Evolutionary conservation across 2,113 vertebrate genomes (phyloP), one percentile per base, ranked within the genome.

Genomic region (Halcyon malimbica): DNA sequence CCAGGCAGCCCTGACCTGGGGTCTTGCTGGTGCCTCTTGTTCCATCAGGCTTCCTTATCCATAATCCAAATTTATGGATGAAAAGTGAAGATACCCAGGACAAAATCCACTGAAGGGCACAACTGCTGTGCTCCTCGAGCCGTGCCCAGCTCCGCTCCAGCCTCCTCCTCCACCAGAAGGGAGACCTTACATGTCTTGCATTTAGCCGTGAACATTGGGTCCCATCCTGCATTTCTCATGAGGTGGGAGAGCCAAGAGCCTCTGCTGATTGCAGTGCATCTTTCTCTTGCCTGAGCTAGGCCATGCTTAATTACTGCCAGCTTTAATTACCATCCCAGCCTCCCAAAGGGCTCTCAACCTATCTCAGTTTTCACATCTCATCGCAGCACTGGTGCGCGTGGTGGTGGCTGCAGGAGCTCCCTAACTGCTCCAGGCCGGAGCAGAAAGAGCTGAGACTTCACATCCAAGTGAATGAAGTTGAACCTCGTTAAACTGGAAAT

Each of bases 311-410:
- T 97, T 95, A 90, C 71, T 93, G 90, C 85, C 95, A 86, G 78
- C 68, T 93, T 83, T 97, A 97, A 97, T 96, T 94, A 97, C 84
- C 7, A 20, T 24, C 41, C 87, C 67, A 41, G 82, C 20, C 64
- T 69, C 93, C 94, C 94, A 50, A 29, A 77, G 50, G 87, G 78
- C 54, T 85, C 62, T 8, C 25, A 70, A 19, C 63, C 41, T 33
- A 23, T 37, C 81, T 90, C 87, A 4, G 5, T 50, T 78, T 65
- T 83, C 87, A 74, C 68, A 41, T 64, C 82, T 44, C 78, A 46
- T 23, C 59, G 28, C 56, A 41, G 62, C 44, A 81, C 54, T 7
- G 10, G 2, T 0, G 1, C 16, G 14, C 1, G 0, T 0, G 1
- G n/a, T 14, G 57, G 70, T 8, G 12, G 59, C 39, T 39, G 35